phyloP scores from a whole-genome alignment of 1,140 invertebrate genomes.

The Hetaerina americana region DNA sequence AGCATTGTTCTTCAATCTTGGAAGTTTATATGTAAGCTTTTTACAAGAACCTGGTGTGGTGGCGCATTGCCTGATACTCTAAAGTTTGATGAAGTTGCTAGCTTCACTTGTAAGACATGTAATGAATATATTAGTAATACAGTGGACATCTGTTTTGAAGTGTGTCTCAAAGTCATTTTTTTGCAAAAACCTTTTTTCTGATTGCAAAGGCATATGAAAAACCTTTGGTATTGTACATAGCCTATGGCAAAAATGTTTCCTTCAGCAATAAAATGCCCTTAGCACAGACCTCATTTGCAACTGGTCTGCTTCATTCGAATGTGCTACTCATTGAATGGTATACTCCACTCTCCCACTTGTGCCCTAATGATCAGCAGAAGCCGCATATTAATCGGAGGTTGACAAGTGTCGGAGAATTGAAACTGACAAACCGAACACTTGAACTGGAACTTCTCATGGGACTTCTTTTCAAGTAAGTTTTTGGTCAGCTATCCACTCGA shows the following conservation, averaged over 20 bases:
- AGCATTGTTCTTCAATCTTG: constrained; percentile 5
- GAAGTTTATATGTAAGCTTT: not conserved
- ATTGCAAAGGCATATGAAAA: not conserved
- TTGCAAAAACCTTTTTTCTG: not conserved
- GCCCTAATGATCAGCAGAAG: too few species aligned
- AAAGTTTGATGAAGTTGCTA: constrained; percentile 1
- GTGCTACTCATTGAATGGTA: too few species aligned
- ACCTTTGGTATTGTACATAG: not conserved
- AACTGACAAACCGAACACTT: too few species aligned
- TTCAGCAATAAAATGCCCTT: constrained; percentile 1
- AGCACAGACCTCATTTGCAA: too few species aligned
- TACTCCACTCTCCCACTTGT: too few species aligned
- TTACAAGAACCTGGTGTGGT: not conserved
- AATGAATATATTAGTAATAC: constrained; percentile 1
- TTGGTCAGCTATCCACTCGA: too few species aligned
- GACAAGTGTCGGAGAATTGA: too few species aligned
- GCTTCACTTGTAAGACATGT: not conserved
- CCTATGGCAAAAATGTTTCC: not conserved
- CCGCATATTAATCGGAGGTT: too few species aligned
- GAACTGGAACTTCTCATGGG: too few species aligned
- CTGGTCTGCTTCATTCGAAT: too few species aligned
- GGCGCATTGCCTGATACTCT: not conserved
- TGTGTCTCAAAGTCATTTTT: not conserved
- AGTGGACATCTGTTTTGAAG: constrained; percentile 1
- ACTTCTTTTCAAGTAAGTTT: too few species aligned